Conservation (phyloP, 2,888 invertebrate species). For the Dynastes maya region DNA sequence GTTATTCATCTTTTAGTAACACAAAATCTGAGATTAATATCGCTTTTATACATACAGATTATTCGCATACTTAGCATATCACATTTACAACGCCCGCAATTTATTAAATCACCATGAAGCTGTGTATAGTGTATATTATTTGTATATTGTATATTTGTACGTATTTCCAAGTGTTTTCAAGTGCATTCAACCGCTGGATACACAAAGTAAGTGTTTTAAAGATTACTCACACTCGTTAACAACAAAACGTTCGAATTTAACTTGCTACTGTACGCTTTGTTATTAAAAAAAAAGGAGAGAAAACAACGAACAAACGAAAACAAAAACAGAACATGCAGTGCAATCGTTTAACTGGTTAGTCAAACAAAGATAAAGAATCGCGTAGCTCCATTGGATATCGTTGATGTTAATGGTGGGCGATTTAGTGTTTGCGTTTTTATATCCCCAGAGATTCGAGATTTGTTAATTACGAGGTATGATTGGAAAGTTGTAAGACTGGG, state of each 20-base stretch:
- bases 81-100: conserved; percentile 5
- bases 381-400: conserved; percentile 20
- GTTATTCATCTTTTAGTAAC: no score
- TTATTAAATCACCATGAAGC: background rate
- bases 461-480: conserved; percentile 1
- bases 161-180: conserved; percentile 14
- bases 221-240: conserved; percentile 20
- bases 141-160: background rate
- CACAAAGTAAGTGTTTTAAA: conserved; percentile 28
- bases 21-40: background rate
- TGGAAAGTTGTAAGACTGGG: no score
- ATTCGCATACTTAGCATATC: conserved; percentile 9
- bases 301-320: conserved; percentile 17
- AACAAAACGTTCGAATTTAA: conserved; percentile 33
- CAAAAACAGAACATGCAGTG: conserved; percentile 1
- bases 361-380: conserved; percentile 4
- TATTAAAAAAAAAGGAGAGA: background rate
- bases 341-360: conserved; percentile 3
- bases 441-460: background rate
- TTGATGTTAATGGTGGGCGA: conserved; percentile 16
- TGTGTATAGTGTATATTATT: no score
- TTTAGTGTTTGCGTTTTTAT: conserved; percentile 21
- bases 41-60: conserved; percentile 7
- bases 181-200: conserved; percentile 18
- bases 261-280: conserved; percentile 18